phyloP scores from a whole-genome alignment of 2,888 invertebrate species.

The Andrena camellia region DNA sequence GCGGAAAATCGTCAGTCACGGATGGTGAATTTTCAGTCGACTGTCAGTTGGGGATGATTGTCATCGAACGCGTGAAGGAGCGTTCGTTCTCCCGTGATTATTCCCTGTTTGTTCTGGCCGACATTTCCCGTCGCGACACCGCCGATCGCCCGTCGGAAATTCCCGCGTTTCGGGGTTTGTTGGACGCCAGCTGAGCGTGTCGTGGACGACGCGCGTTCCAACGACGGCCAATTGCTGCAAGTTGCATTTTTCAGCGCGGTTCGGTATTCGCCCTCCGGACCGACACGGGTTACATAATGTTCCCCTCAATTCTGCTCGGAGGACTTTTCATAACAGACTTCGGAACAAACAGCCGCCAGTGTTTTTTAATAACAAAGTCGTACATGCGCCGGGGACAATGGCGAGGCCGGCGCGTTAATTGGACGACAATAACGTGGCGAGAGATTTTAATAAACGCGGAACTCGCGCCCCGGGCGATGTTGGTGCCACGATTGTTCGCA shows the following conservation, averaged over 20 bases:
- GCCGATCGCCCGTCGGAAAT: slow-evolving; percentile 4
- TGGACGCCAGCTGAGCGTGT: slow-evolving; percentile 3
- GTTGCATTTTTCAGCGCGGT: slow-evolving; percentile 31
- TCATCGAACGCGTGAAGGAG: background rate
- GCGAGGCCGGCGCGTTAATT: slow-evolving; percentile 4
- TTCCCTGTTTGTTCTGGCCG: slow-evolving; percentile 9
- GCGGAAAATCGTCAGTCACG: slow-evolving; percentile 23
- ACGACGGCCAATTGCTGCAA: slow-evolving; percentile 29
- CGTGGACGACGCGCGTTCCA: slow-evolving; percentile 18
- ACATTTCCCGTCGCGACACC: background rate
- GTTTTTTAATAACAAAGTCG: background rate
- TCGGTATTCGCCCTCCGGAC: slow-evolving; percentile 1
- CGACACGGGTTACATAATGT: background rate
- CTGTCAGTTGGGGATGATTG: slow-evolving; percentile 6
- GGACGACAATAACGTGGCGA: slow-evolving; percentile 8
- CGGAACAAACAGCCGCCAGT: slow-evolving; percentile 8
- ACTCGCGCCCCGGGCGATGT: background rate
- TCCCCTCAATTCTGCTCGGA: background rate
- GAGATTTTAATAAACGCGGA: background rate
- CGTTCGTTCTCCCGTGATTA: slow-evolving; percentile 1
- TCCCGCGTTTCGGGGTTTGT: slow-evolving; percentile 11
- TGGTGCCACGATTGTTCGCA: background rate
- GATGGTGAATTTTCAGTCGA: slow-evolving; percentile 1
- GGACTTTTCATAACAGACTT: background rate
- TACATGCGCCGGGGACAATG: background rate